Percentiles rank a stretch among this genome's conserved stretches.
phyloP scores from a whole-genome alignment of 2,797 vertebrate species.

The Poecilia velifera region DNA sequence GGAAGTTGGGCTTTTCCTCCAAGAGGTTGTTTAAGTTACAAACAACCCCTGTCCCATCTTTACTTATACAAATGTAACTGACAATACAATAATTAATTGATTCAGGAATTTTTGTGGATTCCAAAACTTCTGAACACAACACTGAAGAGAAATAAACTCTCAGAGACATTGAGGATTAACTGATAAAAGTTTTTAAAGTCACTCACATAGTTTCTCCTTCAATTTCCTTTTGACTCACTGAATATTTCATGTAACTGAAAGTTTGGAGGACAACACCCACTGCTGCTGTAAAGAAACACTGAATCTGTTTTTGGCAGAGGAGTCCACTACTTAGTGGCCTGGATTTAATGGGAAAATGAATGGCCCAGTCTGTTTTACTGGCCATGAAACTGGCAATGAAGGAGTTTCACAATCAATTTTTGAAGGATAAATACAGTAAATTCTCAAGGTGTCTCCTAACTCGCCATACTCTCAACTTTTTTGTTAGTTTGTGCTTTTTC shows the following conservation, averaged over 20 bases:
- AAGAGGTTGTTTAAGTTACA: slow-evolving; percentile 19
- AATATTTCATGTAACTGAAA: slow-evolving; percentile 29
- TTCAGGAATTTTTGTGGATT: not conserved
- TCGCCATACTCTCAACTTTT: not conserved
- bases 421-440: not conserved
- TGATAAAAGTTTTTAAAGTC: not conserved
- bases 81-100: not conserved
- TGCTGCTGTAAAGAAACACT: slow-evolving; percentile 28
- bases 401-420: not conserved
- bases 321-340: slow-evolving; percentile 16
- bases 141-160: not conserved
- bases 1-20: slow-evolving; percentile 37
- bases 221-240: slow-evolving; percentile 3
- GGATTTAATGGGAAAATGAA: slow-evolving; percentile 34
- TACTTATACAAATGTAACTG: not conserved
- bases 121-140: not conserved
- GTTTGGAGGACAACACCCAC: slow-evolving; percentile 52
- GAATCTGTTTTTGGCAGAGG: slow-evolving; percentile 34
- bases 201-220: not conserved
- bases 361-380: slow-evolving; percentile 19
- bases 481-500: not conserved
- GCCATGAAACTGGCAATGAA: not conserved
- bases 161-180: not conserved
- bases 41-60: slow-evolving; percentile 1
- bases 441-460: not conserved